A percentile compares a stretch with the other conserved stretches of the same genome.
Evolutionary conservation across 2,888 invertebrate species (phyloP).

Genomic region (Psylliodes chrysocephalus): DNA sequence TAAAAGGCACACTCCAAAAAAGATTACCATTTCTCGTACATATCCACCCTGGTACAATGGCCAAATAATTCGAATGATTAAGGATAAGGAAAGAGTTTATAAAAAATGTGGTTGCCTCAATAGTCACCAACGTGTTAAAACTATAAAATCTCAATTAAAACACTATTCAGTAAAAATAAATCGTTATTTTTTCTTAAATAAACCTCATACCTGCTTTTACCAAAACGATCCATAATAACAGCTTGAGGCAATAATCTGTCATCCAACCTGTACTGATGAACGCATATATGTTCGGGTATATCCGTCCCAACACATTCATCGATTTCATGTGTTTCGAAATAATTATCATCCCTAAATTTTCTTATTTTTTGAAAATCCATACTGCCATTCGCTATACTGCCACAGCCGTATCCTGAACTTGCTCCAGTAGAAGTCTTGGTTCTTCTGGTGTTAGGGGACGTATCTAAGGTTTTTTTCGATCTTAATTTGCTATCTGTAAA

Average conservation of each 20-base stretch:
- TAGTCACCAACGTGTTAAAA: too few relatives aligned
- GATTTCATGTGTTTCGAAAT: slow-evolving; percentile 66
- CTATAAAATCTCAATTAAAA: too few relatives aligned
- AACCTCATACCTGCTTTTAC: slow-evolving; percentile 61
- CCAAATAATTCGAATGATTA: too few relatives aligned
- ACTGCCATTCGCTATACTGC: background rate
- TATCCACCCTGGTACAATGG: too few relatives aligned
- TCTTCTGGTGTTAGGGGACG: background rate
- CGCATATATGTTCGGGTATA: slow-evolving; percentile 64
- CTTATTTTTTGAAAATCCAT: background rate
- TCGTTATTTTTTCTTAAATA: too few relatives aligned
- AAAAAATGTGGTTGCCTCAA: too few relatives aligned
- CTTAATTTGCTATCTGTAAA: background rate
- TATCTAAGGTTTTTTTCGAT: background rate
- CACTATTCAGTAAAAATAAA: too few relatives aligned
- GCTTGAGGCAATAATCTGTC: slow-evolving; percentile 69
- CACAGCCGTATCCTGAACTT: background rate
- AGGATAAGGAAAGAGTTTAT: too few relatives aligned
- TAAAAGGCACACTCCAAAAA: too few relatives aligned
- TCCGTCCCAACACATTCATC: slow-evolving; percentile 33
- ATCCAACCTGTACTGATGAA: slow-evolving; percentile 69
- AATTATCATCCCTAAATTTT: slow-evolving; percentile 68
- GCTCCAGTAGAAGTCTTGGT: background rate
- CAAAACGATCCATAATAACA: slow-evolving; percentile 63
- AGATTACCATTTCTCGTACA: too few relatives aligned